Evolutionary conservation across 35 echinoderm and acorn worm genomes (phyloP).

Genomic region (Apostichopus californicus): DNA sequence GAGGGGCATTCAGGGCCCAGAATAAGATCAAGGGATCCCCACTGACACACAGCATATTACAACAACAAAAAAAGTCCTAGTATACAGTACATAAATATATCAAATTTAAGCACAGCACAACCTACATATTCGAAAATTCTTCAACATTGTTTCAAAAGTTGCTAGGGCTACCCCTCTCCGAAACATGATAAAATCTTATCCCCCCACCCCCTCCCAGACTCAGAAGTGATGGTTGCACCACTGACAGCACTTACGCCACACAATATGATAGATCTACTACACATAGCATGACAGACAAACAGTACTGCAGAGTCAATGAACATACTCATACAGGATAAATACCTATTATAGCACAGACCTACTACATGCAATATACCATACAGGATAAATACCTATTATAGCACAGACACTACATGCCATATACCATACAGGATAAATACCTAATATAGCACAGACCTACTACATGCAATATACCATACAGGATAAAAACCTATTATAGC

Average conservation of each 20-base stretch:
- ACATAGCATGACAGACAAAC: neutral
- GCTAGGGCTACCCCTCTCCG: too few relatives aligned
- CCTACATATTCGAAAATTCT: too few relatives aligned
- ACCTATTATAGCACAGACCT: neutral
- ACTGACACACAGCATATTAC: too few relatives aligned
- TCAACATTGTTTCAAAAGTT: too few relatives aligned
- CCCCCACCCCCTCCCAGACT: too few relatives aligned
- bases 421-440: neutral
- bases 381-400: neutral
- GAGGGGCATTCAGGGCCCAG: too few relatives aligned
- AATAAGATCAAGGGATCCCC: too few relatives aligned
- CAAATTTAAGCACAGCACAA: too few relatives aligned
- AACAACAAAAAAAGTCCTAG: too few relatives aligned
- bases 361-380: neutral
- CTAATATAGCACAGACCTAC: neutral
- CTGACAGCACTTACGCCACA: neutral
- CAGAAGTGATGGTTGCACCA: too few relatives aligned
- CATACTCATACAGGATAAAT: neutral
- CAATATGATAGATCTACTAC: neutral
- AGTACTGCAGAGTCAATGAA: neutral
- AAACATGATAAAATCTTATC: too few relatives aligned
- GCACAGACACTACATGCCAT: neutral
- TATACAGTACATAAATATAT: too few relatives aligned
- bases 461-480: neutral
- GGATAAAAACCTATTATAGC: neutral